Percentiles rank a stretch among this genome's conserved stretches.
Evolutionary conservation across 2,888 invertebrate species (phyloP).

Genomic region (Mythimna ferrago): DNA sequence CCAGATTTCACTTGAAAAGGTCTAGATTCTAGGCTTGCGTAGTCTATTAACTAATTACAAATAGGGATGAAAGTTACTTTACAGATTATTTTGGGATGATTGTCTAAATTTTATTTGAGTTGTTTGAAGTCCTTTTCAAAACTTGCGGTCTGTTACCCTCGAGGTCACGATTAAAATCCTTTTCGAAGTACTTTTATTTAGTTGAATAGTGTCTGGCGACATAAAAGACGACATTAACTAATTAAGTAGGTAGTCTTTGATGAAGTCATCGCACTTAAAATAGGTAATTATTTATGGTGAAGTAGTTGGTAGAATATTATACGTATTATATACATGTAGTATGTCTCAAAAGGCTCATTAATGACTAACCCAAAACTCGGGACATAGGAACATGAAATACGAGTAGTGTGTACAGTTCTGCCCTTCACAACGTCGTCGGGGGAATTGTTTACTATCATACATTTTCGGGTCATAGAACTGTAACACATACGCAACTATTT

Average conservation of each 20-base stretch:
- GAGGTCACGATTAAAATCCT: constrained; percentile 38
- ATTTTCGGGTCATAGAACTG: constrained; percentile 33
- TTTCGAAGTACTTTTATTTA: constrained; percentile 30
- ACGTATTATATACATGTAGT: constrained; percentile 25
- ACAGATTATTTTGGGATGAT: constrained; percentile 29
- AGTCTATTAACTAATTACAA: constrained; percentile 55
- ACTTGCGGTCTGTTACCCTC: constrained; percentile 10
- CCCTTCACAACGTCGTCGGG: constrained; percentile 46
- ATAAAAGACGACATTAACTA: constrained; percentile 31
- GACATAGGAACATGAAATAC: constrained; percentile 61
- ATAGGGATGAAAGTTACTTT: constrained; percentile 28
- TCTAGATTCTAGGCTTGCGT: constrained; percentile 18
- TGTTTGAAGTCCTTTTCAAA: constrained; percentile 40
- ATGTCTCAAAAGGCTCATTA: constrained; percentile 61
- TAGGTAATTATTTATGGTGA: constrained; percentile 20
- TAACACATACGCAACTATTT: background rate
- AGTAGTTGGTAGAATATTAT: constrained; percentile 33
- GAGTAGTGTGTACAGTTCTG: constrained; percentile 49
- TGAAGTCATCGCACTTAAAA: constrained; percentile 11
- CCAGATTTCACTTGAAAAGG: constrained; percentile 26
- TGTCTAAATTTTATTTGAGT: constrained; percentile 40
- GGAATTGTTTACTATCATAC: constrained; percentile 45
- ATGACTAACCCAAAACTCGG: constrained; percentile 62
- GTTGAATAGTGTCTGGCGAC: constrained; percentile 27
- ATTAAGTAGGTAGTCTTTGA: constrained; percentile 31